Base-by-base conservation (phyloP, 2,888 invertebrate genomes). In the Danaus chrysippus region DNA sequence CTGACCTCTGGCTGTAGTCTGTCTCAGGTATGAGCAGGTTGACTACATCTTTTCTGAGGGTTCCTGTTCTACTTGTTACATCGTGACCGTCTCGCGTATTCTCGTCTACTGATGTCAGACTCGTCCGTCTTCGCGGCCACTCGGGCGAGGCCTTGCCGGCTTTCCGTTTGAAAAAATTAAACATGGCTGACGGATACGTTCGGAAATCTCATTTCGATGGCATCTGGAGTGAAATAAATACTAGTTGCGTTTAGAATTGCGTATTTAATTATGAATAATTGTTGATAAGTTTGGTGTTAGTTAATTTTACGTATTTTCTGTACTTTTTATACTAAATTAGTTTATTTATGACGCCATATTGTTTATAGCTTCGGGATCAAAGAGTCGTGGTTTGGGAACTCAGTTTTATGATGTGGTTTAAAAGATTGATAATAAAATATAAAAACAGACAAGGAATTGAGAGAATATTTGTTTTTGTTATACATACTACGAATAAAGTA, bases 81-180 rank as follows among this genome's bases (percentile, higher is more conserved):
- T 78, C 76, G 82, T 76, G 78, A 68, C 84, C 82, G 80, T 74
- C 68, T 62, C 74, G 76, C 68, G 76, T 73, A 42, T 67, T 62
- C 56, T 71, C 71, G 59, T 70, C 71, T 34, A 34, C 23, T 34
- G 23, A 34, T 34, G 23, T 5, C 23, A 34, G 8, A 70, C 58
- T 83, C 84, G 86, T 76, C 61, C 69, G 70, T 70, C 70, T 74
- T 55, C 66, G 66, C 42, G 66, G 11, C 13, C 46, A 23, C 44
- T 67, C 66, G 66, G 66, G 62, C 44, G 64, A 60, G 83, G 77
- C 81, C 80, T 88, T 89, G 81, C 83, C 86, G 84, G 82, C 77
- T 81, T 83, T 88, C 73, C 84, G 81, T 79, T 89, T 90, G 79
- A 91, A 90, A 81, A 91, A 88, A 73, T 82, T 87, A 76, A 91